Evolutionary conservation across 2,797 vertebrate species (phyloP).

Genomic region (Muscicapa comitata): DNA sequence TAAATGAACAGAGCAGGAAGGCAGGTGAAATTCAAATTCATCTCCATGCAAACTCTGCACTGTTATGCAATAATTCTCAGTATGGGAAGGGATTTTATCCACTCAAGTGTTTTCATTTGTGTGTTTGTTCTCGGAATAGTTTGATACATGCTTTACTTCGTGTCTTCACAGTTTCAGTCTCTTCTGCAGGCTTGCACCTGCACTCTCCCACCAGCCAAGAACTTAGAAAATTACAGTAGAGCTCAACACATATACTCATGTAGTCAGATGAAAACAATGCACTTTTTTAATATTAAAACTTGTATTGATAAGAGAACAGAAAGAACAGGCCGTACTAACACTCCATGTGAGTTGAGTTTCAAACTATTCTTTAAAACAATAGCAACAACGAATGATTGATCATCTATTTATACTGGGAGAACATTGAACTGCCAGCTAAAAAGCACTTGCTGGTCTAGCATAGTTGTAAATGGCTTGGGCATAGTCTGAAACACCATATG

Average conservation of each 20-base stretch:
- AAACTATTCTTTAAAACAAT: conserved; percentile 52
- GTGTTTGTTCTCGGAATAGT: neutral
- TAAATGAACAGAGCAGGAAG: neutral
- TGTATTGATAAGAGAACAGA: conserved; percentile 26
- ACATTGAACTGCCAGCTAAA: neutral
- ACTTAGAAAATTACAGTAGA: neutral
- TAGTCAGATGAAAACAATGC: conserved; percentile 14
- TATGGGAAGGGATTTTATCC: neutral
- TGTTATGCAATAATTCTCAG: neutral
- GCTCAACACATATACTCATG: neutral
- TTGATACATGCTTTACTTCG: neutral
- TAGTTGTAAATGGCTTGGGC: neutral
- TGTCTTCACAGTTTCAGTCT: neutral
- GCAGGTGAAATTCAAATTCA: neutral
- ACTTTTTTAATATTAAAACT: neutral
- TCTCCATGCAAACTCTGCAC: neutral
- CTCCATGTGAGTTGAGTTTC: neutral
- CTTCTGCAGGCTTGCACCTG: neutral
- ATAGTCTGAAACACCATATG: neutral
- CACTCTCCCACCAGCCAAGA: neutral
- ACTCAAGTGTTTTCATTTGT: neutral
- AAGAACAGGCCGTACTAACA: conserved; percentile 37
- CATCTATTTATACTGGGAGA: conserved; percentile 24
- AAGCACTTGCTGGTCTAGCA: neutral
- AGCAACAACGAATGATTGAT: conserved; percentile 47